A percentile compares a stretch with the other conserved stretches of the same genome.
phyloP scores from a whole-genome alignment of 1,140 invertebrate genomes.

The Condylostylus longicornis region DNA sequence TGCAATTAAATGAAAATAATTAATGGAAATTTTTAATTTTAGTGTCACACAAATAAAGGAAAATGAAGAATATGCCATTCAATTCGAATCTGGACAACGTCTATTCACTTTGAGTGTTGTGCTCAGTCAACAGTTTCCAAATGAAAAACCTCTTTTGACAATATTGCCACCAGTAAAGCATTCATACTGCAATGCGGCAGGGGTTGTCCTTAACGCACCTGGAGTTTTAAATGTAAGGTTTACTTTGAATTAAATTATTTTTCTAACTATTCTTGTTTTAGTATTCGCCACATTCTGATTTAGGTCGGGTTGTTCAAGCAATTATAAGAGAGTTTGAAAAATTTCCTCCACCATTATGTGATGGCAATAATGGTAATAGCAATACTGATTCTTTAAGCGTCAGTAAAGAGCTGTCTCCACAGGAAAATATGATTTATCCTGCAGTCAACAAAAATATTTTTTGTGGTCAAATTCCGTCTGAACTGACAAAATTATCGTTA shows the following conservation, averaged over 20 bases:
- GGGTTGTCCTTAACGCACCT: constrained; percentile 50
- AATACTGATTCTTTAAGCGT: constrained; percentile 8
- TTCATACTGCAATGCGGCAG: constrained; percentile 50
- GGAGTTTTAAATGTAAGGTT: constrained; percentile 49
- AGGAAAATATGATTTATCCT: constrained; percentile 1
- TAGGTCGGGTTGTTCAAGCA: constrained; percentile 60
- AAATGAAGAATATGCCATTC: constrained; percentile 52
- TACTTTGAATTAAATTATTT: neutral
- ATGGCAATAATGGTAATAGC: constrained; percentile 2
- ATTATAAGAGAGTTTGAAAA: constrained; percentile 61
- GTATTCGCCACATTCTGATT: constrained; percentile 59
- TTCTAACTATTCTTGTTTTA: constrained; percentile 12
- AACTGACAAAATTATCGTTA: constrained; percentile 45
- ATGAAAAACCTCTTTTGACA: constrained; percentile 52
- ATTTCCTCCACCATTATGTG: constrained; percentile 36
- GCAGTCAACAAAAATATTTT: constrained; percentile 9
- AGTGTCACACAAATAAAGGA: constrained; percentile 54
- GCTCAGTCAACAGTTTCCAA: constrained; percentile 51
- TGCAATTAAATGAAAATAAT: constrained; percentile 4
- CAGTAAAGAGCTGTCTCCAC: constrained; percentile 10
- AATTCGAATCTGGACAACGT: constrained; percentile 44
- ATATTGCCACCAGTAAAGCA: constrained; percentile 49
- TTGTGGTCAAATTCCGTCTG: constrained; percentile 36
- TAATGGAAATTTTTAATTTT: constrained; percentile 13
- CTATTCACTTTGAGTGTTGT: constrained; percentile 47